Base-by-base conservation (phyloP, 2,888 invertebrate genomes). In the Oasisia sp. region DNA sequence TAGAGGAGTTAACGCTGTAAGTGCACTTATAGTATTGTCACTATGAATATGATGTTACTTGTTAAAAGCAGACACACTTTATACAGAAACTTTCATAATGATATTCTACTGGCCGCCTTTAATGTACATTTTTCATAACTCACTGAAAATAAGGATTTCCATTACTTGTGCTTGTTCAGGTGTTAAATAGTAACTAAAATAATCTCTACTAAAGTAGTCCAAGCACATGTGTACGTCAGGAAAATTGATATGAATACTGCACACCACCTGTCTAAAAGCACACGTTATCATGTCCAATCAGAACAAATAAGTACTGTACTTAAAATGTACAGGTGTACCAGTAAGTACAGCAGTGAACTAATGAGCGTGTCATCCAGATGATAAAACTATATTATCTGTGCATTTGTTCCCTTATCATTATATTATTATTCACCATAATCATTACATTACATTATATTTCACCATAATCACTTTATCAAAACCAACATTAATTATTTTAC, bases 401-500 rank as follows among this genome's bases (percentile, higher is more conserved):
- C 50, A 9, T 14, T 50, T 50, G 50, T 14, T 14, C 50, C 50
- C 2, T 12, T 12, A 9, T 0, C 50, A n/a, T n/a, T n/a, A 50
- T 11, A 50, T 8, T 50, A 50, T 50, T 9, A 3, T 19, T 19
- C n/a, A 74, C 74, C 74, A 74, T 7, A 7, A 19, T 27, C 74
- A 7, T n/a, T n/a, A n/a, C n/a, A n/a, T n/a, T n/a, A 50, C 50
- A 50, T 8, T 50, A 50, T 50, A 50, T 19, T 19, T 19, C n/a
- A 74, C 74, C 74, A 74, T 7, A 7, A 19, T 27, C 74, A 7
- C 19, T 74, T 27, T 74, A 74, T 27, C 74, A 27, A 74, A 74
- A 74, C 27, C n/a, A 74, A 74, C 74, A 74, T 74, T 27, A 74
- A 74, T 74, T 74, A 74, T 74, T 74, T 74, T 74, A 74, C 74